Conservation (phyloP, 1,140 invertebrate genomes). For the Trissolcus basalis region DNA sequence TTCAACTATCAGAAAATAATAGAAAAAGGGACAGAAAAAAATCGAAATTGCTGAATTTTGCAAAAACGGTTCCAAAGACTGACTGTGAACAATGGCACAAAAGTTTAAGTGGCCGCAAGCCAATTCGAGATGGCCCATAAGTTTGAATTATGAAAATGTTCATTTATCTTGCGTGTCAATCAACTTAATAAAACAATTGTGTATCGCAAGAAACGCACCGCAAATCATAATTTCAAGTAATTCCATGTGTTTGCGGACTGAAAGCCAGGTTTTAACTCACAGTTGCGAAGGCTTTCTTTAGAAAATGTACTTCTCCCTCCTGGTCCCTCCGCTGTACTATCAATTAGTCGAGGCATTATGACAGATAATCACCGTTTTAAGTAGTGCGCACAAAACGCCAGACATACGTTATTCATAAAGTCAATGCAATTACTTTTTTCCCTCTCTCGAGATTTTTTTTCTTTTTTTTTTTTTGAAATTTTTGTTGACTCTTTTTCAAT, state of each 20-base stretch:
- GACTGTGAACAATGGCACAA: not conserved
- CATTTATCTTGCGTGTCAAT: constrained; percentile 31
- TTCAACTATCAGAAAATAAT: too few species aligned
- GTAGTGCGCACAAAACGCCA: constrained; percentile 21
- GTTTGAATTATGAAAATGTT: not conserved
- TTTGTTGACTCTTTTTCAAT: not conserved
- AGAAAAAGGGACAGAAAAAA: too few species aligned
- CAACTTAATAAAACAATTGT: constrained; percentile 42
- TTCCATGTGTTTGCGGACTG: constrained; percentile 40
- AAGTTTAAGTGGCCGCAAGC: not conserved
- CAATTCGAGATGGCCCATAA: not conserved
- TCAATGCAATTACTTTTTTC: constrained; percentile 25
- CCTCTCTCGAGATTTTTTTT: constrained; percentile 2
- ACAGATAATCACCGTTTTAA: constrained; percentile 61
- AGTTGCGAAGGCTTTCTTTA: constrained; percentile 64
- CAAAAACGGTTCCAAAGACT: too few species aligned
- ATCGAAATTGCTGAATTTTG: too few species aligned
- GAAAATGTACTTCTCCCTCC: constrained; percentile 58
- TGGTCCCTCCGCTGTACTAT: constrained; percentile 51
- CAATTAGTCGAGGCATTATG: constrained; percentile 65
- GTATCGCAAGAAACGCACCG: constrained; percentile 13
- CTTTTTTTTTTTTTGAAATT: constrained; percentile 1
- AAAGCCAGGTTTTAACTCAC: constrained; percentile 40
- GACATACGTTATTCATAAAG: constrained; percentile 27
- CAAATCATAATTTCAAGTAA: constrained; percentile 45